Evolutionary conservation across 2,797 vertebrate species (phyloP).

Genomic region (Pampus argenteus): DNA sequence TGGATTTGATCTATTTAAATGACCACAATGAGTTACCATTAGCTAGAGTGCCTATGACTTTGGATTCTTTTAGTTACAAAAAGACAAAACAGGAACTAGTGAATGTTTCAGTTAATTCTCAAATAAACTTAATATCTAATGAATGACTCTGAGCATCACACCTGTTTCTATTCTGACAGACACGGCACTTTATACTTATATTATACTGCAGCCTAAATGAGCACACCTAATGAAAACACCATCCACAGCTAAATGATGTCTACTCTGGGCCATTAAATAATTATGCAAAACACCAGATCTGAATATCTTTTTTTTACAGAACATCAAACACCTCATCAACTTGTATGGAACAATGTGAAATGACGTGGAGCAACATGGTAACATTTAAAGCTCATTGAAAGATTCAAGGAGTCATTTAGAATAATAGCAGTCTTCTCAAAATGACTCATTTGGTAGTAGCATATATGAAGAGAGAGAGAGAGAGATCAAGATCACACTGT

Average conservation of each 20-base stretch:
- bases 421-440: constrained; percentile 4
- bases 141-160: background rate
- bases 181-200: constrained; percentile 10
- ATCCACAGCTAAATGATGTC: constrained; percentile 25
- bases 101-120: constrained; percentile 1
- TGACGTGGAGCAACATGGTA: constrained; percentile 1
- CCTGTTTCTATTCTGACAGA: constrained; percentile 11
- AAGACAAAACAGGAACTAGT: constrained; percentile 12
- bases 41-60: constrained; percentile 1
- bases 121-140: constrained; percentile 19
- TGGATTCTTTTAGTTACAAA: background rate
- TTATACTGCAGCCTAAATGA: constrained; percentile 25
- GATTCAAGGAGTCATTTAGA: constrained; percentile 3
- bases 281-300: constrained; percentile 26
- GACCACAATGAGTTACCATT: constrained; percentile 19
- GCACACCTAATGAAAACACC: constrained; percentile 26
- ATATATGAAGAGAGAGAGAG: background rate
- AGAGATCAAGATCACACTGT: constrained; percentile 10
- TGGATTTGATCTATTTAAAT: constrained; percentile 48
- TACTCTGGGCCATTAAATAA: constrained; percentile 41
- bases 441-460: constrained; percentile 33
- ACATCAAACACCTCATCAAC: constrained; percentile 30
- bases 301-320: constrained; percentile 25
- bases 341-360: constrained; percentile 10
- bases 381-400: constrained; percentile 8